phyloP scores from a whole-genome alignment of 1,140 invertebrate species.

The Lepidostoma basale region DNA sequence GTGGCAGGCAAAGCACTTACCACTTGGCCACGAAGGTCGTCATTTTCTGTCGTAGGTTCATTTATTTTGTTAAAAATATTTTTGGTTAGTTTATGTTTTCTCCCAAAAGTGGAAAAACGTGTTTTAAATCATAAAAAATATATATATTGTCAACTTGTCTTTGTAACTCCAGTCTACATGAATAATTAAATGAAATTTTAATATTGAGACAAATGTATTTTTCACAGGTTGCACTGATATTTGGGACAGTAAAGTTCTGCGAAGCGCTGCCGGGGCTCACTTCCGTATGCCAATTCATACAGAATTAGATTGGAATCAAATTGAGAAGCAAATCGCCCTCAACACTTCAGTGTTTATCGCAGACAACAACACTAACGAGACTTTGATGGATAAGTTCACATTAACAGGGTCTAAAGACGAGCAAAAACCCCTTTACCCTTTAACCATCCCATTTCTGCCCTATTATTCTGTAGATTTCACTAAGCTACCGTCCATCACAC shows the following conservation, averaged over 20 bases:
- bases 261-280: constrained; percentile 82
- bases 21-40: too few relatives aligned
- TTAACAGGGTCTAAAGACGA: not conserved
- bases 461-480: constrained; percentile 70
- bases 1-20: too few relatives aligned
- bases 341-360: constrained; percentile 72
- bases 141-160: too few relatives aligned
- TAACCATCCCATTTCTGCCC: constrained; percentile 62
- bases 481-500: constrained; percentile 59
- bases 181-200: too few relatives aligned
- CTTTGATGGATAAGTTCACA: constrained; percentile 26
- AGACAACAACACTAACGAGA: constrained; percentile 64
- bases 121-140: too few relatives aligned
- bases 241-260: constrained; percentile 87
- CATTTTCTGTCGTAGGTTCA: too few relatives aligned
- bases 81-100: too few relatives aligned
- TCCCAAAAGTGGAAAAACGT: too few relatives aligned
- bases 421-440: constrained; percentile 24
- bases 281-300: constrained; percentile 75
- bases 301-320: constrained; percentile 69
- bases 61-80: too few relatives aligned
- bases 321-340: constrained; percentile 60
- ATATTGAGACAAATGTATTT: not conserved
- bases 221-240: constrained; percentile 82
- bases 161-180: too few relatives aligned